Evolutionary conservation across 1,140 invertebrate species (phyloP).

Genomic region (Drosophila quadrilineata): DNA sequence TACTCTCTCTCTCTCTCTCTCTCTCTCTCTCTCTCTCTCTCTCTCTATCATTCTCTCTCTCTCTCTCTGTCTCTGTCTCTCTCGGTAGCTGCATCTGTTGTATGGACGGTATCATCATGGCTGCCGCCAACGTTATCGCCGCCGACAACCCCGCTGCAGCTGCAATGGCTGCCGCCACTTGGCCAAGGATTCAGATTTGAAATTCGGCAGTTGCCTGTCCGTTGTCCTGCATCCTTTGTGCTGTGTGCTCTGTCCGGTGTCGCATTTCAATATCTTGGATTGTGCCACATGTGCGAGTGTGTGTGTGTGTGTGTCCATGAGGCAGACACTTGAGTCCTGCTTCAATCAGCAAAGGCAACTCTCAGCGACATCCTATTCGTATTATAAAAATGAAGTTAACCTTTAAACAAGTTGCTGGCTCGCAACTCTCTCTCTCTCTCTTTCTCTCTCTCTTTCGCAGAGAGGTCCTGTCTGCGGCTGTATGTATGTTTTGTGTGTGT

Average conservation of each 20-base stretch:
- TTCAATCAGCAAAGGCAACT: slow-evolving; percentile 7
- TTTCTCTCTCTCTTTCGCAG: slow-evolving; percentile 62
- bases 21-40: not conserved
- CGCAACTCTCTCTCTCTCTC: slow-evolving; percentile 42
- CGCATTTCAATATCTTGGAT: slow-evolving; percentile 58
- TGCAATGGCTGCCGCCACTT: slow-evolving; percentile 47
- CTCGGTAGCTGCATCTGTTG: slow-evolving; percentile 30
- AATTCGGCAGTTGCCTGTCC: slow-evolving; percentile 2
- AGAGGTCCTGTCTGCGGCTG: slow-evolving; percentile 29
- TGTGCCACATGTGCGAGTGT: slow-evolving; percentile 15
- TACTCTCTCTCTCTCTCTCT: not conserved
- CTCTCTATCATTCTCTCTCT: not conserved
- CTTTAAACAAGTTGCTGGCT: slow-evolving; percentile 67
- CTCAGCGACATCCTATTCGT: slow-evolving; percentile 13
- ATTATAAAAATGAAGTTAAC: slow-evolving; percentile 73
- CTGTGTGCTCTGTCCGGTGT: slow-evolving; percentile 38
- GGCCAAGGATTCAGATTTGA: slow-evolving; percentile 35
- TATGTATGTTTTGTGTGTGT: slow-evolving; percentile 26
- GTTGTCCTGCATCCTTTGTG: not conserved
- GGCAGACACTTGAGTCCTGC: slow-evolving; percentile 40
- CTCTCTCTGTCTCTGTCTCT: not conserved
- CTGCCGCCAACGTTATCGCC: slow-evolving; percentile 58
- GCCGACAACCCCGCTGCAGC: slow-evolving; percentile 41
- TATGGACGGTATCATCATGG: slow-evolving; percentile 64
- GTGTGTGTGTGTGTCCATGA: slow-evolving; percentile 2